These are phyloP conservation scores for Bruchidius siliquastri DNA, from an alignment of 2,888 invertebrate genomes.

Conservation along the genomic window DNA sequence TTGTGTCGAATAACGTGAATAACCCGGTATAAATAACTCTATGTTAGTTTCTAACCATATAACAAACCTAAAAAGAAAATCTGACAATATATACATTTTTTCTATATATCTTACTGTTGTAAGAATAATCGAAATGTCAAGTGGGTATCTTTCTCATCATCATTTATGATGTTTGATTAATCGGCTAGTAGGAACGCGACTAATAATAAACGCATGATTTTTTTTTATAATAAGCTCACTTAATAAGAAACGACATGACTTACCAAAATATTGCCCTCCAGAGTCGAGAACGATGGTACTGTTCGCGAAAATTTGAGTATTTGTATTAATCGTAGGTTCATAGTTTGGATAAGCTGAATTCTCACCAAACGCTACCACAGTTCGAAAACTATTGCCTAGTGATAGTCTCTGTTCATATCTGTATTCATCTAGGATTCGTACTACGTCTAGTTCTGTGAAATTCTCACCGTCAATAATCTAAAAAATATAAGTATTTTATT, in stretches of 20 bases:
- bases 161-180: too few species aligned
- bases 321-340: constrained; percentile 63
- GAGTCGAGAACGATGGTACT: constrained; percentile 88
- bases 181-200: too few species aligned
- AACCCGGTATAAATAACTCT: too few species aligned
- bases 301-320: constrained; percentile 63
- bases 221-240: too few species aligned
- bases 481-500: constrained; percentile 9
- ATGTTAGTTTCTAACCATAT: too few species aligned
- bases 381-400: constrained; percentile 75
- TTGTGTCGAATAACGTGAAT: too few species aligned
- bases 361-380: constrained; percentile 81
- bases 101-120: too few species aligned
- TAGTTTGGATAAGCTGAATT: constrained; percentile 90
- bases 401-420: constrained; percentile 67
- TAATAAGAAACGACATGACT: constrained; percentile 2
- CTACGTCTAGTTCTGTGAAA: constrained; percentile 67
- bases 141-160: too few species aligned
- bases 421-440: constrained; percentile 65
- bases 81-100: too few species aligned
- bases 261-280: constrained; percentile 88
- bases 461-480: constrained; percentile 34
- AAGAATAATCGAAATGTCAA: too few species aligned
- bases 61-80: too few species aligned
- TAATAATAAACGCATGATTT: too few species aligned